Percentiles rank a stretch among this genome's conserved stretches.
These are phyloP conservation scores for Macropus fuliginosus DNA, from an alignment of 2,797 vertebrate genomes.

Conservation along the genomic window DNA sequence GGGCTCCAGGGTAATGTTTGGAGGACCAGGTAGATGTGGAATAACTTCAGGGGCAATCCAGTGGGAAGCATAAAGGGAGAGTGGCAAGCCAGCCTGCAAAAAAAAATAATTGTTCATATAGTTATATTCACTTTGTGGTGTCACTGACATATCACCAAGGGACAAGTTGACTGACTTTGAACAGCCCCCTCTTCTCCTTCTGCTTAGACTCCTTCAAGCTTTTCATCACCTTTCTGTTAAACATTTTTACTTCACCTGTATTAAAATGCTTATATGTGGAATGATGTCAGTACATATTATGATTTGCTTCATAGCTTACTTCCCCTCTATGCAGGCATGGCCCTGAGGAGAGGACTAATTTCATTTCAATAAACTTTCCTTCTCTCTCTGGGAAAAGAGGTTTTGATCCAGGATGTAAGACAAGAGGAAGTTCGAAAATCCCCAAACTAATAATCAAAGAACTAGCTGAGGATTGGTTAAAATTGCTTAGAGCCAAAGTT, in stretches of 20 bases:
- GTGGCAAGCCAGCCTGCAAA: not conserved
- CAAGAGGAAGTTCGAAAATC: not conserved
- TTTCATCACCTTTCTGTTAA: not conserved
- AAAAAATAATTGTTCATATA: not conserved
- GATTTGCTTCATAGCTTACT: not conserved
- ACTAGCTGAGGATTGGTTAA: not conserved
- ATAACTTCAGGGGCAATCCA: too few species aligned
- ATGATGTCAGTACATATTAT: not conserved
- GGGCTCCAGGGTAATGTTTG: not conserved
- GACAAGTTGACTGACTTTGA: not conserved
- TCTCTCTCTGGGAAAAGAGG: not conserved
- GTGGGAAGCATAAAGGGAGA: not conserved
- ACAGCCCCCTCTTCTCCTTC: not conserved
- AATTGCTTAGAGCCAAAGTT: not conserved
- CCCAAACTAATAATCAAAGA: not conserved
- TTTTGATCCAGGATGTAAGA: not conserved
- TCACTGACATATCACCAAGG: not conserved
- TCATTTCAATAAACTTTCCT: not conserved
- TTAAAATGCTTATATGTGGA: not conserved
- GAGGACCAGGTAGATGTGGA: too few species aligned
- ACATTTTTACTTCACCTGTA: not conserved
- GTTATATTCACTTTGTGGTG: not conserved
- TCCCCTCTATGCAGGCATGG: not conserved
- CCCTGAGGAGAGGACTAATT: not conserved
- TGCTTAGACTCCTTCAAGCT: not conserved